These are phyloP conservation scores for Bostrychus sinensis DNA, from an alignment of 2,113 vertebrate species.

Conservation along the genomic window DNA sequence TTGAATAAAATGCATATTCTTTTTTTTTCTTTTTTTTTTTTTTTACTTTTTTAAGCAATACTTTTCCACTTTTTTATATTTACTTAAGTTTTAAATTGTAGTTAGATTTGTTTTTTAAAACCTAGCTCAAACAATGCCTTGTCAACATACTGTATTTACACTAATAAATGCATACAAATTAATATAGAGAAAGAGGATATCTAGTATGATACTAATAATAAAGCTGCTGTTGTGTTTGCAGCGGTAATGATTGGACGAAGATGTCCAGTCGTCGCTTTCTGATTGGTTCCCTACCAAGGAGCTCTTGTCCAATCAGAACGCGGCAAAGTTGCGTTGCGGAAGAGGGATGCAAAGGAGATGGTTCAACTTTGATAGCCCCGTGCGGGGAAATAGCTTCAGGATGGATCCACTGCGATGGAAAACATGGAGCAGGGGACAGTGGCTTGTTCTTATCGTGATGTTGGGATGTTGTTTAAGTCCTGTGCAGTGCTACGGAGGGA, in stretches of 20 bases:
- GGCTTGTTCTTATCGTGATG: constrained; percentile 24
- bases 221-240: neutral
- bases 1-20: too few species aligned
- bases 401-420: constrained; percentile 40
- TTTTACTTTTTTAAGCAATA: too few species aligned
- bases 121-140: too few species aligned
- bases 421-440: neutral
- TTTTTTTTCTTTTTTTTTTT: too few species aligned
- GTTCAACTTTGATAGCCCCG: constrained; percentile 50
- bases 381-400: constrained; percentile 7
- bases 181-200: too few species aligned
- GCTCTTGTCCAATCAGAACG: constrained; percentile 51
- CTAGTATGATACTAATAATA: too few species aligned
- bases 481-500: constrained; percentile 61
- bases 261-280: constrained; percentile 44
- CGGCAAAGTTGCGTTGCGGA: constrained; percentile 71
- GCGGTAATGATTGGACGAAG: constrained; percentile 42
- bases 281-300: constrained; percentile 47
- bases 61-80: too few species aligned
- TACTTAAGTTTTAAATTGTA: too few species aligned
- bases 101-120: too few species aligned
- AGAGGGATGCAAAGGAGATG: constrained; percentile 59
- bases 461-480: constrained; percentile 27
- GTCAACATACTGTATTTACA: too few species aligned
- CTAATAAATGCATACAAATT: too few species aligned